Percentiles rank a stretch among this genome's conserved stretches.
Evolutionary conservation across 2,888 invertebrate genomes (phyloP).

Genomic region (Lochmaea capreae): DNA sequence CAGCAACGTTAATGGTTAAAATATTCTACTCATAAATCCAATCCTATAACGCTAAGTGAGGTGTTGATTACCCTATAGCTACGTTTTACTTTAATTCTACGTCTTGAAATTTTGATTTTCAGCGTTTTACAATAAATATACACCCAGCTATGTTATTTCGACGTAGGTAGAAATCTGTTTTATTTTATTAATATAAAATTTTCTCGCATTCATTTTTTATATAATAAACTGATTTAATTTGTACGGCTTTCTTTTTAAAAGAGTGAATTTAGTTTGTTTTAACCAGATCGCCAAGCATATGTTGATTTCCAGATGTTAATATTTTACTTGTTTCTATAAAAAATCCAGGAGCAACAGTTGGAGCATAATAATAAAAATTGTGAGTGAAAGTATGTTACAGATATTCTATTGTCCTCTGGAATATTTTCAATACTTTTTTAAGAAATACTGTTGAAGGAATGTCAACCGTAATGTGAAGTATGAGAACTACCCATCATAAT

Average conservation of each 20-base stretch:
- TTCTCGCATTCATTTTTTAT: neutral
- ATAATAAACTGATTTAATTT: neutral
- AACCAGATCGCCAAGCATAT: neutral
- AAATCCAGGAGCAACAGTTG: too few relatives aligned
- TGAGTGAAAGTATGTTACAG: neutral
- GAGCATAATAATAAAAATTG: neutral
- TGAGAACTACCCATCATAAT: too few relatives aligned
- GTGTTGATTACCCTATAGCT: constrained; percentile 18
- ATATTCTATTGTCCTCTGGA: neutral
- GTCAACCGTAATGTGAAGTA: too few relatives aligned
- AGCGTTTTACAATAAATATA: constrained; percentile 1
- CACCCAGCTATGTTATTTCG: constrained; percentile 13
- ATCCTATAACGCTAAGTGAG: constrained; percentile 15
- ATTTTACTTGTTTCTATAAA: too few relatives aligned
- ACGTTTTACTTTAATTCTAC: constrained; percentile 22
- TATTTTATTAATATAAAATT: neutral
- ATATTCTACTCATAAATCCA: too few relatives aligned
- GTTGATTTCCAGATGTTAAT: neutral
- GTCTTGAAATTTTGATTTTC: constrained; percentile 15
- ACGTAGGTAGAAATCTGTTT: neutral
- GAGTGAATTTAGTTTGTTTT: neutral
- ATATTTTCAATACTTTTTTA: too few relatives aligned
- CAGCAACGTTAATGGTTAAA: too few relatives aligned
- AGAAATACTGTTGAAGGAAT: too few relatives aligned
- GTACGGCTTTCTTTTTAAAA: neutral